Base-by-base conservation (phyloP, 1,140 invertebrate species). In the Campoletis sonorensis region DNA sequence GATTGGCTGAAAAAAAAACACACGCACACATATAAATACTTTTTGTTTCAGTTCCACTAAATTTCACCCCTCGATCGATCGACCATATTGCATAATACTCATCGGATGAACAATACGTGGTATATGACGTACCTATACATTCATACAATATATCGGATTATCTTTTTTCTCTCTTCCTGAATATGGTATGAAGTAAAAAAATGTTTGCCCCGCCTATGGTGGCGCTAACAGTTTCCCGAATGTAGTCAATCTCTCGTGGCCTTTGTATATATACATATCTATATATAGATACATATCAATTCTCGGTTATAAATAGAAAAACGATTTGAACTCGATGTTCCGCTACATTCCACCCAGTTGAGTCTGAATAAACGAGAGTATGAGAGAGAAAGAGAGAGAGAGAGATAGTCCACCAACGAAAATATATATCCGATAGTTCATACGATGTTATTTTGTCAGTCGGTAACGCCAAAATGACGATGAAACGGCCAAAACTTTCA, bases 331-430 rank as follows among this genome's bases (percentile, higher is more conserved):
- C 76, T 78, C 76, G 21, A 78, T 78, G 76, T 78, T 78, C 61
- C 76, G 76, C 76, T 78, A 78, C 76, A 78, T 78, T 78, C 37
- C 76, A 78, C 76, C 76, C 58, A 78, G 76, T 78, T 78, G 76
- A 78, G 58, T 23, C 15, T 33, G 61, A 45, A 61, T 67, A 78
- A 78, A 78, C 76, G 76, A 40, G 76, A 33, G 67, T 33, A 70
- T 18, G 30, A 70, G 67, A 70, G 30, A 33, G 30, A 70, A 30
- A 70, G 30, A 33, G 76, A 40, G 76, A 33, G 67, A 18, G 33
- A 33, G 30, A 70, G 67, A 70, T 16, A 33, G 27, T 54, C 16
- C 2, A 70, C 45, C 76, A 37, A 78, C 76, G 15, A 58, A 78
- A 37, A 78, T 61, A 67, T 61, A 67, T 78, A 33, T 49, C n/a